Base-by-base conservation (phyloP, 2,797 vertebrate genomes). In the Scomberomorus guttatus region DNA sequence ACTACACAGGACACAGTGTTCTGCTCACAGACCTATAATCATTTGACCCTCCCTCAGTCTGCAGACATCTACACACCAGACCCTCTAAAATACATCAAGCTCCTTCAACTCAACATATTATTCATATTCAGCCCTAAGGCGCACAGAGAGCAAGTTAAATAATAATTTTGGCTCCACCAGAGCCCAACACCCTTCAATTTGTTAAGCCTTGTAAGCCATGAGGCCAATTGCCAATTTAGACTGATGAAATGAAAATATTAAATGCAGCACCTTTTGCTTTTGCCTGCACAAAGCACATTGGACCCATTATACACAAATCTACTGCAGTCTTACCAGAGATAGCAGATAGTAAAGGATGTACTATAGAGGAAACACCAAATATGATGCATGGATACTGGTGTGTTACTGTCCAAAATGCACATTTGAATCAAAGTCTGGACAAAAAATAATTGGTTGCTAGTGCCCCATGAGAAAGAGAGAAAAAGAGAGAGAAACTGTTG, bases 61-160 rank as follows among this genome's bases (percentile, higher is more conserved):
- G 46, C 60, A 78, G 66, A 61, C 20, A 1, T 75, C 76, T 42
- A 22, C 69, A 58, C 51, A 60, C 25, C 51, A 59, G 66, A 59
- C 54, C 37, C 50, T 69, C 63, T 82, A 69, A 85, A 78, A 80
- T 44, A 57, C 63, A 75, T 62, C 62, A 69, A 57, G 48, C 54
- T 70, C 14, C 52, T 27, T 69, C 62, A 52, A 55, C 77, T 56
- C 54, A n/a, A 70, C 37, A 29, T 58, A 72, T 72, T 75, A 73
- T 79, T 89, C 65, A 79, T 60, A 63, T 71, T 56, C 60, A 72
- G 34, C 50, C 37, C 42, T 9, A 39, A 71, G 58, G 61, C 52
- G 20, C 44, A 78, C 42, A 73, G 71, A 82, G 46, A 69, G 52
- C 44, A 59, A 50, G 55, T 70, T 66, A 37, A 60, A 68, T 18